Base-by-base conservation (phyloP, 1,140 invertebrate genomes). In the Triops cancriformis region DNA sequence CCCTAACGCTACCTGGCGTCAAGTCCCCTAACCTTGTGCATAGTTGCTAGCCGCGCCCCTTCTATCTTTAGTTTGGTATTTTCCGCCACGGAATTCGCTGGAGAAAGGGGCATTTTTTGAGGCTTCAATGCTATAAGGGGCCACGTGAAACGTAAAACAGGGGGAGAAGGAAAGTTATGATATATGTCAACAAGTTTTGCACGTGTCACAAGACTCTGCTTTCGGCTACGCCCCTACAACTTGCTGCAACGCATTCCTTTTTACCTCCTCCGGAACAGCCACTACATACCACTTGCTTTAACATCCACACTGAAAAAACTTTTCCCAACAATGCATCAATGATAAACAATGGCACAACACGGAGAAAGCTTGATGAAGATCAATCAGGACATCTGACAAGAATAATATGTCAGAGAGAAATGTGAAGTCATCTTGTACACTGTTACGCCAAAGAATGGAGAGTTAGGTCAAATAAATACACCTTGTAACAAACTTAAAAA, bases 341-440 rank as follows among this genome's bases (percentile, higher is more conserved):
- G 51, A 64, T 37, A 37, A 64, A 64, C 51, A 64, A 64, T 64
- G 51, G 51, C 51, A 64, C 51, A 64, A 64, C 51, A 64, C 51
- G 51, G 51, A 64, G 51, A 64, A 64, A 64, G 51, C 51, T 64
- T 64, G 51, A 64, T 18, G 51, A 37, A 7, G 31, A 37, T 37
- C 31, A 37, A 64, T 64, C 51, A 23, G 51, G 51, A 64, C 51
- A 23, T 64, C 51, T 64, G 51, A 64, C 51, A 23, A 23, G 7
- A 37, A 37, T 37, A 37, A 37, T n/a, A n/a, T 23, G n/a, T 64
- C 51, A 23, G 51, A 64, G 31, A 37, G 51, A 64, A 64, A 64
- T 23, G 51, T 64, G 51, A 64, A 64, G 14, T 64, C 51, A 64
- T 64, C 18, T 64, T 64, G n/a, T 64, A 37, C 3, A 18, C n/a